A percentile compares a stretch with the other conserved stretches of the same genome.
These are phyloP conservation scores for Myripristis murdjan DNA, from an alignment of 2,797 vertebrate species.

Conservation along the genomic window DNA sequence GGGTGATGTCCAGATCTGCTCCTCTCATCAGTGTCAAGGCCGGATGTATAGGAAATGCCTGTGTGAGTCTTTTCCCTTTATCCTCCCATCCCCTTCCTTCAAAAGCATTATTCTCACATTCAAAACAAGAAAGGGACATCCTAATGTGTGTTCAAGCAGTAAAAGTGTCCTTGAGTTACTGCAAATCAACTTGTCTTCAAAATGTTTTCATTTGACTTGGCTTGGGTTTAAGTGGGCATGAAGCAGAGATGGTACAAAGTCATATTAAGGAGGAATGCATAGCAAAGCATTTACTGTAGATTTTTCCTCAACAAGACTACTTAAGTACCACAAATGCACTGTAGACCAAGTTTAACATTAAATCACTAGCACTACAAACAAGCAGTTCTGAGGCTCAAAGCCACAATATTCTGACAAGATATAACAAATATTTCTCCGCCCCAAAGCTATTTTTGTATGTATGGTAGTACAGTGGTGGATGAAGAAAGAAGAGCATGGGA, in stretches of 20 bases:
- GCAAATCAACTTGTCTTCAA: not conserved
- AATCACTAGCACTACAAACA: too few relatives aligned
- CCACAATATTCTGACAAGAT: not conserved
- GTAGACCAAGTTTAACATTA: too few relatives aligned
- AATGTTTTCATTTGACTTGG: not conserved
- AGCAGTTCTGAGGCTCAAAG: too few relatives aligned
- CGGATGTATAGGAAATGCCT: constrained; percentile 75
- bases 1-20: constrained; percentile 51
- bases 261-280: not conserved
- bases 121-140: constrained; percentile 13
- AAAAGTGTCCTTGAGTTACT: not conserved
- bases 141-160: not conserved
- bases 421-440: too few relatives aligned
- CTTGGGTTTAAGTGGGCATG: not conserved
- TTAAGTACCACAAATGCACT: too few relatives aligned
- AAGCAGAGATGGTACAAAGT: not conserved
- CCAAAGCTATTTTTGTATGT: not conserved
- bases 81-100: constrained; percentile 62
- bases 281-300: too few relatives aligned
- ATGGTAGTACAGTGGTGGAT: not conserved
- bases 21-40: constrained; percentile 53
- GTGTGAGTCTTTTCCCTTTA: constrained; percentile 30
- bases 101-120: constrained; percentile 25
- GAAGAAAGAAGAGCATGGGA: too few relatives aligned
- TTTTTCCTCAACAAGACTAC: too few relatives aligned